Base-by-base conservation (phyloP, 2,888 invertebrate genomes). In the Cephonodes hylas region DNA sequence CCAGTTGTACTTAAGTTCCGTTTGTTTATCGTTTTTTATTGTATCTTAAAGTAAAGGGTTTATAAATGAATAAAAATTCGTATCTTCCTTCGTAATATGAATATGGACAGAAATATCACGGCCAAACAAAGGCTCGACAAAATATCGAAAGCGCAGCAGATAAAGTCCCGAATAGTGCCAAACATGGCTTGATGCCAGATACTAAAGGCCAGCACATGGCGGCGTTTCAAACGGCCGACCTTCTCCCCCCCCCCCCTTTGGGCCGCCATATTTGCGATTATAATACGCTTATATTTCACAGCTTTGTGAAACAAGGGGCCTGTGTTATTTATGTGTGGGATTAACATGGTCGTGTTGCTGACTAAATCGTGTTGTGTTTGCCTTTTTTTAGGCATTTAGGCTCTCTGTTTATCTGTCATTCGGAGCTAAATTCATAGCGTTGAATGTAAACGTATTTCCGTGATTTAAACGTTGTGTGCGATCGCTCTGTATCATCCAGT, bases 221-320 rank as follows among this genome's bases (percentile, higher is more conserved):
- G 15, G 31, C 23, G 27, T 1, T 31, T 15, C 31, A 10, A 53
- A 45, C 22, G 13, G 44, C 42, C 44, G 13, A 45, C 44, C 58
- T 38, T 13, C 42, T 27, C 44, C 59, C n/a, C n/a, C n/a, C n/a
- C n/a, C n/a, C n/a, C n/a, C n/a, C n/a, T n/a, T n/a, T n/a, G n/a
- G 34, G 27, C 60, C 59, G 46, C 46, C 48, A 60, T 53, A 48
- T 48, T 48, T 27, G 48, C 23, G 48, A 48, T 27, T 31, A 53
- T 53, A 53, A 8, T 53, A 31, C 53, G 31, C 18, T 60, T 38
- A 34, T 60, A 60, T 60, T 60, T 60, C 48, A 23, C 38, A 42
- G 42, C 60, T 60, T 53, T 53, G 48, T 48, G 48, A 53, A 48
- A 42, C 60, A 60, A 13, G 23, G 34, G 22, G 25, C 38, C 10